Evolutionary conservation across 2,113 vertebrate species (phyloP).

Genomic region (Etheostoma cragini): DNA sequence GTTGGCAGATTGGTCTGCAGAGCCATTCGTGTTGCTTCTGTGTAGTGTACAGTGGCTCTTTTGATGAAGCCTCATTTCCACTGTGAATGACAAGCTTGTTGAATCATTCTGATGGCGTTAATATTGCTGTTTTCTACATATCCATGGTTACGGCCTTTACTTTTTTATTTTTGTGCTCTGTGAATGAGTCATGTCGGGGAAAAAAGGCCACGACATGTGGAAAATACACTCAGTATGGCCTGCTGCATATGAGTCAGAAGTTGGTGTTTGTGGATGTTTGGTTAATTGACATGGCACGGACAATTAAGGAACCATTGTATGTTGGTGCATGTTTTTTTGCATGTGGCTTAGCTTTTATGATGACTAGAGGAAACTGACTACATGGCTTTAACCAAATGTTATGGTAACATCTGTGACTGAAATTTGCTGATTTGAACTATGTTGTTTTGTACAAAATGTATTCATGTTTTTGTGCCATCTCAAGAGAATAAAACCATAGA

Average conservation of each 20-base stretch:
- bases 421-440: constrained; percentile 60
- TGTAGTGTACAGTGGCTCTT: constrained; percentile 33
- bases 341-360: constrained; percentile 66
- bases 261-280: constrained; percentile 37
- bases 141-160: constrained; percentile 64
- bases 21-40: constrained; percentile 49
- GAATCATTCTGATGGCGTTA: constrained; percentile 47
- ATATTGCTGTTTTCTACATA: constrained; percentile 74
- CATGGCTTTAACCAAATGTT: constrained; percentile 29
- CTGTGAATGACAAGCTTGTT: constrained; percentile 71
- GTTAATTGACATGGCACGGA: constrained; percentile 39
- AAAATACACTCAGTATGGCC: constrained; percentile 29
- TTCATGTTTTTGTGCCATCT: constrained; percentile 34
- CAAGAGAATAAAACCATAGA: constrained; percentile 65
- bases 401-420: constrained; percentile 61
- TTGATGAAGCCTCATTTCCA: constrained; percentile 69
- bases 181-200: constrained; percentile 54
- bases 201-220: constrained; percentile 50
- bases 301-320: constrained; percentile 48
- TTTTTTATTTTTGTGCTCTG: constrained; percentile 37
- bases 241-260: constrained; percentile 54
- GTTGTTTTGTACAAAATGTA: constrained; percentile 47
- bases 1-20: constrained; percentile 34
- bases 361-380: constrained; percentile 42
- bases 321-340: constrained; percentile 68